A percentile compares a stretch with the other conserved stretches of the same genome.
Evolutionary conservation across 1,140 invertebrate genomes (phyloP).

Genomic region (Drosophila pandora): DNA sequence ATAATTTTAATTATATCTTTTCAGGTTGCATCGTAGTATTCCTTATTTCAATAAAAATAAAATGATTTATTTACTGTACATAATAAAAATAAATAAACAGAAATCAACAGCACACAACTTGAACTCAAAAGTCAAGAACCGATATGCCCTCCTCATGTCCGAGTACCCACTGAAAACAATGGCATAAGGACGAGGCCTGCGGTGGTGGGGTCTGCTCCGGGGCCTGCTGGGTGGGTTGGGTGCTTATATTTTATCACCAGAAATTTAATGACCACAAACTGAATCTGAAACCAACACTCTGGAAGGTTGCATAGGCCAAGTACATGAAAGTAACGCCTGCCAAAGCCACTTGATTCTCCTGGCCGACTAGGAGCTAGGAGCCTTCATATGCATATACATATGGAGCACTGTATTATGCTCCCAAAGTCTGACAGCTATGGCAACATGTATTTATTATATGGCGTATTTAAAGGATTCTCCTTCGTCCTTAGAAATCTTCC

Average conservation of each 20-base stretch:
- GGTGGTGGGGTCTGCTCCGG: slow-evolving; percentile 10
- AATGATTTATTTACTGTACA: too few species aligned
- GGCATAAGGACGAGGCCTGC: slow-evolving; percentile 9
- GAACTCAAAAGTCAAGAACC: too few species aligned
- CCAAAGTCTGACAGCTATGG: too few species aligned
- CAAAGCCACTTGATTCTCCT: slow-evolving; percentile 37
- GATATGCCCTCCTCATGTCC: neutral
- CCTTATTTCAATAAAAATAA: too few species aligned
- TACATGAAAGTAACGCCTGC: slow-evolving; percentile 48
- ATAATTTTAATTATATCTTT: too few species aligned
- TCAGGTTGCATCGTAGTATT: too few species aligned
- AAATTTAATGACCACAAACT: slow-evolving; percentile 51
- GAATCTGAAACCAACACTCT: slow-evolving; percentile 24
- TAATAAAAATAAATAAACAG: too few species aligned
- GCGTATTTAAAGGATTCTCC: too few species aligned
- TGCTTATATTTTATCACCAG: slow-evolving; percentile 63
- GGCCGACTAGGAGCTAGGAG: neutral
- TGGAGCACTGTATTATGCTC: too few species aligned
- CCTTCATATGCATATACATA: neutral
- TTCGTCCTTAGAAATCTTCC: too few species aligned
- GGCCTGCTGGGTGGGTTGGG: slow-evolving; percentile 28
- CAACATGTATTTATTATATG: too few species aligned
- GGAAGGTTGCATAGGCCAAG: slow-evolving; percentile 37
- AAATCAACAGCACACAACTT: too few species aligned
- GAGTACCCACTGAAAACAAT: slow-evolving; percentile 9